Conservation (phyloP, 2,113 vertebrate genomes). For the Amia ocellicauda region DNA sequence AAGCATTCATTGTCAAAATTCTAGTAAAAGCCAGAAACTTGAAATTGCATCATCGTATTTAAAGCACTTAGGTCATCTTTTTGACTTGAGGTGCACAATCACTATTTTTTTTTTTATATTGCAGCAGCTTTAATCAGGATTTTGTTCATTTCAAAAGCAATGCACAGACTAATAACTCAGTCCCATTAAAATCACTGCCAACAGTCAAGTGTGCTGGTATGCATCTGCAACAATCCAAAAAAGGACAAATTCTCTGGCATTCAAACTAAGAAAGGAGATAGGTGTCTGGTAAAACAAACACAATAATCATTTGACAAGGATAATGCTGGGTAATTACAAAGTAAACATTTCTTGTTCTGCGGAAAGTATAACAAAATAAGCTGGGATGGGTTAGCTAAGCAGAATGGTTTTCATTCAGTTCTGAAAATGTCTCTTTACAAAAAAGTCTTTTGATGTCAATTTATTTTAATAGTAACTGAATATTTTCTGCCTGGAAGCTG, state of each 20-base stretch:
- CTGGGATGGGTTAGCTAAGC: conserved; percentile 47
- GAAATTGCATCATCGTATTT: conserved; percentile 13
- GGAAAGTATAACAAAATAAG: conserved; percentile 46
- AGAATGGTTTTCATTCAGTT: conserved; percentile 44
- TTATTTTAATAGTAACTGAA: conserved; percentile 27
- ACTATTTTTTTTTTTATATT: background rate
- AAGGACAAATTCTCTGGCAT: conserved; percentile 29
- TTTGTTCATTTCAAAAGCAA: background rate
- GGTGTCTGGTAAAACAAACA: conserved; percentile 53
- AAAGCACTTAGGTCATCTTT: background rate
- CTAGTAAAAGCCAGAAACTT: too few species aligned
- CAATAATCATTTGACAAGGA: conserved; percentile 45
- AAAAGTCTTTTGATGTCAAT: conserved; percentile 12
- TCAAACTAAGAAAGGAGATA: conserved; percentile 25
- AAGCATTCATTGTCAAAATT: too few species aligned
- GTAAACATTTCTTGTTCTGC: conserved; percentile 51
- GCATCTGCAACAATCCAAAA: conserved; percentile 40
- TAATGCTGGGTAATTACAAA: conserved; percentile 47
- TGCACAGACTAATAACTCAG: background rate
- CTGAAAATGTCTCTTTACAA: conserved; percentile 22
- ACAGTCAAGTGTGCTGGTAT: conserved; percentile 35
- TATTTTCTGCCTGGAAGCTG: conserved; percentile 15
- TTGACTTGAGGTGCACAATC: background rate
- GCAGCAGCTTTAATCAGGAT: background rate
- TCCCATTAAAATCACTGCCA: conserved; percentile 4